Evolutionary conservation across 2,888 invertebrate species (phyloP).

Genomic region (Epirrhoe alternata): DNA sequence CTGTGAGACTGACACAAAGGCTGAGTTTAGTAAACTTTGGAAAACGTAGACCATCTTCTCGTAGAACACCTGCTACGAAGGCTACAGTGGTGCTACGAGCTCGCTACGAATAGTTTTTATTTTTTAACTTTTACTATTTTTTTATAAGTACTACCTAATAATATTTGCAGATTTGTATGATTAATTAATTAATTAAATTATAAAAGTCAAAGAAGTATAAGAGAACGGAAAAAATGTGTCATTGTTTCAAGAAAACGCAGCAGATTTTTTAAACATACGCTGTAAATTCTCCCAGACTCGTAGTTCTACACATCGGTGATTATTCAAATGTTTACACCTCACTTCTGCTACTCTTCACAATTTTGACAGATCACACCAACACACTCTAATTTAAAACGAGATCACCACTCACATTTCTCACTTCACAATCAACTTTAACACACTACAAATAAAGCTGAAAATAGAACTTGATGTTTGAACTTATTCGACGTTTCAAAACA

Average conservation of each 20-base stretch:
- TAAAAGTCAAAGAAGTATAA: no score
- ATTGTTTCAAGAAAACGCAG: not conserved
- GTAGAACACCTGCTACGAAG: constrained; percentile 5
- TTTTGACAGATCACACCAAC: constrained; percentile 75
- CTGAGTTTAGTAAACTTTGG: not conserved
- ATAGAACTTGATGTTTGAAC: constrained; percentile 12
- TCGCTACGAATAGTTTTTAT: not conserved
- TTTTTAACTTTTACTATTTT: not conserved
- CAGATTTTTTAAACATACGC: not conserved
- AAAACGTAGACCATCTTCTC: constrained; percentile 5
- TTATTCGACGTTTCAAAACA: constrained; percentile 33
- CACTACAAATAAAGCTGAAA: constrained; percentile 20
- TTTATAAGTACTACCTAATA: not conserved
- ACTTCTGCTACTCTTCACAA: constrained; percentile 78
- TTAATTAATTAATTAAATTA: no score
- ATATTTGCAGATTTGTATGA: not conserved
- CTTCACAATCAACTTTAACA: constrained; percentile 34
- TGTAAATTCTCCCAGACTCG: constrained; percentile 11
- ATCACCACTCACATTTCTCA: not conserved
- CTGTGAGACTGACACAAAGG: no score
- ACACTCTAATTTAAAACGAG: constrained; percentile 37
- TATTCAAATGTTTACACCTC: constrained; percentile 67
- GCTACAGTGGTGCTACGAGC: constrained; percentile 7
- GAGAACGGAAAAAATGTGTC: not conserved
- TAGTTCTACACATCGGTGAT: constrained; percentile 14